These are phyloP conservation scores for Eupsittula cactorum DNA, from an alignment of 2,113 vertebrate species.

Conservation along the genomic window DNA sequence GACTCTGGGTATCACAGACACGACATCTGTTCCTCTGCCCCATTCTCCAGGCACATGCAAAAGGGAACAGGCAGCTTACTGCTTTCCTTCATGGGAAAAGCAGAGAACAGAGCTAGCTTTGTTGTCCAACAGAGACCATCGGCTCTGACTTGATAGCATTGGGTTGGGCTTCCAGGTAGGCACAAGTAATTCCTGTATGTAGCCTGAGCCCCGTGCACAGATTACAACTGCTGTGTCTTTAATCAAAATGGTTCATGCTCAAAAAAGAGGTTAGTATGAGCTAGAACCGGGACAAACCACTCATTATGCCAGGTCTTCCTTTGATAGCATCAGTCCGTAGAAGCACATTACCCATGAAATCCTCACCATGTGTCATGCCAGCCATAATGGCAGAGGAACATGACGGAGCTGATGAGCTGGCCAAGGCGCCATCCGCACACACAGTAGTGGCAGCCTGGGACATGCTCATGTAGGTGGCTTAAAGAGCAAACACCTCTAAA, in stretches of 20 bases:
- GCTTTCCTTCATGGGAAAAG: not conserved
- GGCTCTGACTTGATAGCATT: not conserved
- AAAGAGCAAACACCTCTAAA: not conserved
- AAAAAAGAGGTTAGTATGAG: not conserved
- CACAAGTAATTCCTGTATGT: not conserved
- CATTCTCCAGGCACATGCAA: rapidly evolving
- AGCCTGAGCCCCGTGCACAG: not conserved
- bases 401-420: rapidly evolving
- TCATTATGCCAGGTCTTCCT: not conserved
- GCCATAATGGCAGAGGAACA: too few species aligned
- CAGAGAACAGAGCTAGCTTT: not conserved
- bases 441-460: not conserved
- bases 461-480: not conserved
- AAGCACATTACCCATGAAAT: not conserved
- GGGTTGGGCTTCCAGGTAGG: not conserved
- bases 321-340: not conserved
- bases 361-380: rapidly evolving
- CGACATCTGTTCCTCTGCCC: not conserved
- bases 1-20: not conserved
- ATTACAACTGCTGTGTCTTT: not conserved
- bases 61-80: not conserved
- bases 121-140: not conserved
- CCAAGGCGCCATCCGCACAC: not conserved
- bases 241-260: not conserved
- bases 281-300: not conserved